Evolutionary conservation across 2,797 vertebrate species (phyloP).

Genomic region (Sebastes jordani): DNA sequence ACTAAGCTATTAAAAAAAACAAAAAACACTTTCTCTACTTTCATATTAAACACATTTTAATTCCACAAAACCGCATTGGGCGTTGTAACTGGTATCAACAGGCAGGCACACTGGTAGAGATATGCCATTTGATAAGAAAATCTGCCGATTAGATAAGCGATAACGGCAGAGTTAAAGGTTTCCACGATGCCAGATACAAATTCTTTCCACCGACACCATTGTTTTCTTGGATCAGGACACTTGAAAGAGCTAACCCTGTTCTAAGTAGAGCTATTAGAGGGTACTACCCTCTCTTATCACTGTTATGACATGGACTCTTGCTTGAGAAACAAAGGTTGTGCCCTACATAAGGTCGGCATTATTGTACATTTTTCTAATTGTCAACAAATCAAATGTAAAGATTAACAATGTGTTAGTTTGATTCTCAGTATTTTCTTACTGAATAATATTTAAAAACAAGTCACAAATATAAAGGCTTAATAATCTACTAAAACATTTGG

Average conservation of each 20-base stretch:
- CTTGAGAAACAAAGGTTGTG: constrained; percentile 25
- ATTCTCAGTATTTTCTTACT: background rate
- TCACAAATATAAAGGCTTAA: background rate
- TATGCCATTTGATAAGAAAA: background rate
- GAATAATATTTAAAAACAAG: background rate
- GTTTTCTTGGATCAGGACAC: constrained; percentile 35
- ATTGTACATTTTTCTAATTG: background rate
- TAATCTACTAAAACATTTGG: background rate
- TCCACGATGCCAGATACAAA: background rate
- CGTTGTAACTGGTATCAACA: background rate
- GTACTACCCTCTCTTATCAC: constrained; percentile 27
- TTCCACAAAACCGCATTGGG: background rate
- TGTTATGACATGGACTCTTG: constrained; percentile 10
- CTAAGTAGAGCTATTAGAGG: constrained; percentile 10
- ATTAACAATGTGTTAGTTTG: background rate
- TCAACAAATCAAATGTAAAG: background rate
- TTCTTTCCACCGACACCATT: constrained; percentile 16
- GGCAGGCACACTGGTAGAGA: background rate
- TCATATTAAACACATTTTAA: background rate
- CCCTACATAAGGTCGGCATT: background rate
- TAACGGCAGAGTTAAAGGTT: background rate
- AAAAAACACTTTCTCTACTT: background rate
- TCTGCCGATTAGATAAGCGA: background rate
- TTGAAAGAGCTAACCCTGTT: constrained; percentile 10
- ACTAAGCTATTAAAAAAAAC: background rate